Evolutionary conservation across 2,888 invertebrate species (phyloP).

Genomic region (Idaea dimidiata): DNA sequence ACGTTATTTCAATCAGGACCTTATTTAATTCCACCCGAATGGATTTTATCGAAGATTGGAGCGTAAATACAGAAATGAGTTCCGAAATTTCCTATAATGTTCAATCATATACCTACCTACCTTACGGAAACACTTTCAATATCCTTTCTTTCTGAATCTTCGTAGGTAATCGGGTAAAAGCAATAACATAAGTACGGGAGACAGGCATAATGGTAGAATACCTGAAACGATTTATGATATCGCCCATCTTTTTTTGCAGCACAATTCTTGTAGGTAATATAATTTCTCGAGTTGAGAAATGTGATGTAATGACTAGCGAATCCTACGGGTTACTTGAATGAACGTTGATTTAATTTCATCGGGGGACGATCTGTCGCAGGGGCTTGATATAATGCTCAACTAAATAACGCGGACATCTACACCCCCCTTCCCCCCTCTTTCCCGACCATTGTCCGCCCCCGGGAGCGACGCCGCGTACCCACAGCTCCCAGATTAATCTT

Average conservation of each 20-base stretch:
- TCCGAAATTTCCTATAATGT: constrained; percentile 35
- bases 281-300: constrained; percentile 33
- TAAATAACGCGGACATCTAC: constrained; percentile 61
- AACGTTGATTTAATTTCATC: constrained; percentile 63
- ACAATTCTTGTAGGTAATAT: constrained; percentile 31
- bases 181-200: constrained; percentile 17
- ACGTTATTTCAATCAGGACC: constrained; percentile 48
- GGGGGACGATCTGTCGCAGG: constrained; percentile 40
- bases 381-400: constrained; percentile 64
- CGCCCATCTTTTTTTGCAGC: constrained; percentile 16
- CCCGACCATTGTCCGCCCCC: constrained; percentile 12
- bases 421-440: constrained; percentile 26
- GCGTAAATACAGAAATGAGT: constrained; percentile 38
- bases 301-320: constrained; percentile 46
- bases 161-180: constrained; percentile 30
- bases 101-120: constrained; percentile 47
- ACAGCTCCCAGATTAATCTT: constrained; percentile 60
- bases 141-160: constrained; percentile 32
- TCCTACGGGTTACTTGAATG: constrained; percentile 52
- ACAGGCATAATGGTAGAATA: constrained; percentile 12
- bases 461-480: constrained; percentile 30
- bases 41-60: constrained; percentile 38
- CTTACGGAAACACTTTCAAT: constrained; percentile 36
- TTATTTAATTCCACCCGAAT: constrained; percentile 43
- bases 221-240: constrained; percentile 9